Percentiles rank a stretch among this genome's conserved stretches.
Evolutionary conservation across 2,797 vertebrate species (phyloP).

Genomic region (Chloroceryle amazona): DNA sequence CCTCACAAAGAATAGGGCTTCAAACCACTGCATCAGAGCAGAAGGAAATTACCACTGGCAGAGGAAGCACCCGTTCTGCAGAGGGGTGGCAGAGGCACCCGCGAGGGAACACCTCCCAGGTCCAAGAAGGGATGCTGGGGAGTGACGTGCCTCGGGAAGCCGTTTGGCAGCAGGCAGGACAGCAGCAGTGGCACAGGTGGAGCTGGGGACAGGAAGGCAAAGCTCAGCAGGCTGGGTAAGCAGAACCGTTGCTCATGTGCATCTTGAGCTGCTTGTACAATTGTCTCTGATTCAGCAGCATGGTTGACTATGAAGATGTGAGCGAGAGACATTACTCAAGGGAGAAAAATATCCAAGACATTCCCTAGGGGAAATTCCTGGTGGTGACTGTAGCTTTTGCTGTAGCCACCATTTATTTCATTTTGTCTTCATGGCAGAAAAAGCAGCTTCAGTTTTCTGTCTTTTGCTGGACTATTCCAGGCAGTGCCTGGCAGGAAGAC

Average conservation of each 20-base stretch:
- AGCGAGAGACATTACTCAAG: background rate
- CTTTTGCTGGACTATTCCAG: background rate
- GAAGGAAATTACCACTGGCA: background rate
- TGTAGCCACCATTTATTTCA: background rate
- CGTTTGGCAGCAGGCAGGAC: background rate
- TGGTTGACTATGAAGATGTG: background rate
- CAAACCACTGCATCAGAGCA: background rate
- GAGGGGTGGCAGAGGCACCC: too few relatives aligned
- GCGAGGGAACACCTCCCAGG: background rate
- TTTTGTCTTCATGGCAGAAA: background rate
- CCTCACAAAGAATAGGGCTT: background rate
- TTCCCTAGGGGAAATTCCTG: background rate
- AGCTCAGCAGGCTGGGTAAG: background rate
- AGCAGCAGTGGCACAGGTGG: background rate
- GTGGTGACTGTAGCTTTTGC: background rate
- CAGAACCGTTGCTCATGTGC: background rate
- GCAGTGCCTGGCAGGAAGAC: background rate
- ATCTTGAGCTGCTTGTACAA: background rate
- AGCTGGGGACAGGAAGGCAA: background rate
- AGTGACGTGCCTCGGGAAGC: rapidly evolving
- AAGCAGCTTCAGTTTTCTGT: background rate
- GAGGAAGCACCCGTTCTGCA: rapidly evolving
- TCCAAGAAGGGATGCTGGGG: background rate
- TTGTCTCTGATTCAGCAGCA: background rate
- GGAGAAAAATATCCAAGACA: background rate